Evolutionary conservation across 2,888 invertebrate genomes (phyloP).

Genomic region (Lycaena phlaeas): DNA sequence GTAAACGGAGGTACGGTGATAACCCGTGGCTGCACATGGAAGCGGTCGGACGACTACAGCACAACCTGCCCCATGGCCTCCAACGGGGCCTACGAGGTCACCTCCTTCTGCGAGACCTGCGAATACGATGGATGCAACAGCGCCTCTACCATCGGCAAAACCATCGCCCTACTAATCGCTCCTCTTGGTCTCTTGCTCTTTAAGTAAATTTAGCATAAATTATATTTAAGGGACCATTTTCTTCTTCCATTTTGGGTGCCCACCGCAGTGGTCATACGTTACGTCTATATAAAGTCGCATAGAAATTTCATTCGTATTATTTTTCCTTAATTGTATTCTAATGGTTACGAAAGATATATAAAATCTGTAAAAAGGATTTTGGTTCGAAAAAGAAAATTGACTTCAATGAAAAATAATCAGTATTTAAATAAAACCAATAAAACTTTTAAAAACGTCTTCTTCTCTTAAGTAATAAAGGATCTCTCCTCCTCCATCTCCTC

Average conservation of each 20-base stretch:
- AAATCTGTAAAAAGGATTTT: no score
- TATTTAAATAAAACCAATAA: no score
- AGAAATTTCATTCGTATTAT: no score
- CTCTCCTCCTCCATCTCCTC: no score
- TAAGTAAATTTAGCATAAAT: constrained; percentile 34
- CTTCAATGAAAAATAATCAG: no score
- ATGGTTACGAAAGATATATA: no score
- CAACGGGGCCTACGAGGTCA: constrained; percentile 61
- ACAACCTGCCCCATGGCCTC: constrained; percentile 63
- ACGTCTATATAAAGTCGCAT: no score
- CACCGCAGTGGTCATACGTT: not conserved
- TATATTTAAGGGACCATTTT: constrained; percentile 10
- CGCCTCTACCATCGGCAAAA: constrained; percentile 57
- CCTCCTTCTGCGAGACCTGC: constrained; percentile 78
- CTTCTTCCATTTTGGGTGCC: not conserved
- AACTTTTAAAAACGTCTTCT: no score
- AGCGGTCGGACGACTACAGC: constrained; percentile 64
- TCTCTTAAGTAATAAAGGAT: no score
- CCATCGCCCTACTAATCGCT: constrained; percentile 50
- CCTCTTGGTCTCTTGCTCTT: constrained; percentile 51
- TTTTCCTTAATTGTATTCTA: no score
- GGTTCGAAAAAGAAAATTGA: no score
- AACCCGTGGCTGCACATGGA: constrained; percentile 75
- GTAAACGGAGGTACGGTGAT: constrained; percentile 66
- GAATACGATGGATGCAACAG: constrained; percentile 79